Evolutionary conservation across 2,797 vertebrate species (phyloP).

Genomic region (Myripristis murdjan): DNA sequence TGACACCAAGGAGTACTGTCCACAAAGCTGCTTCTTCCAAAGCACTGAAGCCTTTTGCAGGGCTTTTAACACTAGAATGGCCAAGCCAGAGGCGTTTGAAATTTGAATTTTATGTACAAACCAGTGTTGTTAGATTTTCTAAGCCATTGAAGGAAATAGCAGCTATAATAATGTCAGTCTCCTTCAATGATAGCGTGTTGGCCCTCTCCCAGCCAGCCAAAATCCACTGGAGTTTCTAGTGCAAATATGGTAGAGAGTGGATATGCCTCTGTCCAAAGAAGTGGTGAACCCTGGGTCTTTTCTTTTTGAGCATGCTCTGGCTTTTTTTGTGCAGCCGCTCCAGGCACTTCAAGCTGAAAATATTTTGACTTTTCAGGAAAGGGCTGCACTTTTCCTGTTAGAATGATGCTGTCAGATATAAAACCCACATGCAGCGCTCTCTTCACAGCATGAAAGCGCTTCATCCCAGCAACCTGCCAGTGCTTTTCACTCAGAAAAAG

Average conservation of each 20-base stretch:
- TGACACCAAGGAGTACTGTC: not conserved
- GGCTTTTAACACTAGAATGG: too few species aligned
- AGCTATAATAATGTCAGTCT: too few species aligned
- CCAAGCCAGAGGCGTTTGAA: too few species aligned
- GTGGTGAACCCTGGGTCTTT: not conserved
- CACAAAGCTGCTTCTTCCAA: too few species aligned
- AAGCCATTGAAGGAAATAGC: too few species aligned
- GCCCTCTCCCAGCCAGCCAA: not conserved
- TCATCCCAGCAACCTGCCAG: constrained; percentile 19
- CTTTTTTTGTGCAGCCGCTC: constrained; percentile 7
- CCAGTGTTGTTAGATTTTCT: too few species aligned
- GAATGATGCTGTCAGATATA: constrained; percentile 32
- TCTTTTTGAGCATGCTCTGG: not conserved
- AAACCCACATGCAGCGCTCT: constrained; percentile 26
- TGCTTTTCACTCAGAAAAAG: constrained; percentile 2
- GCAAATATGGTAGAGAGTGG: constrained; percentile 3
- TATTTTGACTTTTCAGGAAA: constrained; percentile 38
- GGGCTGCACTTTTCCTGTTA: constrained; percentile 23
- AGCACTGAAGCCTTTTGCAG: too few species aligned
- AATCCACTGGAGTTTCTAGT: constrained; percentile 19
- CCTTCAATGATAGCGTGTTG: not conserved
- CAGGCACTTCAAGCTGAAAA: constrained; percentile 29
- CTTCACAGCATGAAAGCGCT: constrained; percentile 27
- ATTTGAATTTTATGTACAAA: too few species aligned
- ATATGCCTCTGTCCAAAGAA: not conserved